Percentiles rank a stretch among this genome's conserved stretches.
These are phyloP conservation scores for Holotrichia oblita DNA, from an alignment of 1,140 invertebrate species.

Conservation along the genomic window DNA sequence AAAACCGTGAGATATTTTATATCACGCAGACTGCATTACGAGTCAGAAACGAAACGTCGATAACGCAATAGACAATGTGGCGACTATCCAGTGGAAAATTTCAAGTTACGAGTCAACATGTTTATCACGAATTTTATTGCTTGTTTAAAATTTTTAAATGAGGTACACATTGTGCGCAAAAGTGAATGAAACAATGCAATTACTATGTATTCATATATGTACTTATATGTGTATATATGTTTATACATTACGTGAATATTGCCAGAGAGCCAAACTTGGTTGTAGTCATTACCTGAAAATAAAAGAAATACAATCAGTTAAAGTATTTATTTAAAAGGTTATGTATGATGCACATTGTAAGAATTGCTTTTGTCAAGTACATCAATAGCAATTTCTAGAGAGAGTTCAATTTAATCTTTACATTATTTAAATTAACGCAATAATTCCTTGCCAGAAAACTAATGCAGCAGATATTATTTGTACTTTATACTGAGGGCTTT, in stretches of 20 bases:
- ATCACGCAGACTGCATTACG: no score
- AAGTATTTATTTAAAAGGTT: no score
- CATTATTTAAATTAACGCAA: no score
- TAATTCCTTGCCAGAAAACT: no score
- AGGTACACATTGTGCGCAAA: not conserved
- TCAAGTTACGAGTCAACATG: not conserved
- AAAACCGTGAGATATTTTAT: no score
- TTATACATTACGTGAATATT: not conserved
- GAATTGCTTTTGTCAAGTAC: no score
- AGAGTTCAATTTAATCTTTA: no score
- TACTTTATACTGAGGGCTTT: no score
- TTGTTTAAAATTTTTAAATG: not conserved
- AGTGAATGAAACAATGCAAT: not conserved
- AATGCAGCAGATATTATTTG: no score
- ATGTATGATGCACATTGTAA: no score
- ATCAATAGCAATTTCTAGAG: no score
- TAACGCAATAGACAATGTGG: conserved; percentile 2
- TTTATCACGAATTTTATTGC: conserved; percentile 24
- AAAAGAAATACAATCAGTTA: not conserved
- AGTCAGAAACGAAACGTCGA: not conserved
- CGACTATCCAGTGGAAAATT: conserved; percentile 15
- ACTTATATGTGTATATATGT: not conserved
- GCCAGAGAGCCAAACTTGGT: not conserved
- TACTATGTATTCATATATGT: not conserved
- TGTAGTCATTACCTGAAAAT: not conserved